Percentiles rank a stretch among this genome's conserved stretches.
Evolutionary conservation across 2,113 vertebrate genomes (phyloP).

Genomic region (Columba livia): DNA sequence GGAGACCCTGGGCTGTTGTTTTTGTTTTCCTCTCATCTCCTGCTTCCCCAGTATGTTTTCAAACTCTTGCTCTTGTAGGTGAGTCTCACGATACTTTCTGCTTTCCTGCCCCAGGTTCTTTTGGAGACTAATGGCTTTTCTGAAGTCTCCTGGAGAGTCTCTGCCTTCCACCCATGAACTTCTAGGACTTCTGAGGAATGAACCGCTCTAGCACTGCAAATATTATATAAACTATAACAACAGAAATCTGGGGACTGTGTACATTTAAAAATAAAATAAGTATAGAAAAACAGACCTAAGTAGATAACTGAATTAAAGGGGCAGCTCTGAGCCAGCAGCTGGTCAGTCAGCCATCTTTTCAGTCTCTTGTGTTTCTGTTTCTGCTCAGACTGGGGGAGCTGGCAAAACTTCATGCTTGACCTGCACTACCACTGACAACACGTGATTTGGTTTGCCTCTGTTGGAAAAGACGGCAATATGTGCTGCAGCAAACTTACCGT

Average conservation of each 20-base stretch:
- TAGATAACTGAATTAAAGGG: background rate
- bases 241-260: background rate
- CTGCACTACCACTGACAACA: conserved; percentile 32
- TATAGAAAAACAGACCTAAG: background rate
- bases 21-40: background rate
- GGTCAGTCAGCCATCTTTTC: background rate
- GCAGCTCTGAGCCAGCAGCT: background rate
- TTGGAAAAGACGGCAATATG: background rate
- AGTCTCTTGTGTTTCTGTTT: background rate
- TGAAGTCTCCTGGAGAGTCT: background rate
- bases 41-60: background rate
- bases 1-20: background rate
- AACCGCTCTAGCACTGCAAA: no score
- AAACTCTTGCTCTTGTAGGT: background rate
- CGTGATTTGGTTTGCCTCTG: conserved; percentile 12
- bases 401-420: conserved; percentile 40
- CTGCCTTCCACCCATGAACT: background rate
- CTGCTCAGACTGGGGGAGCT: background rate
- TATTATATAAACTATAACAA: background rate
- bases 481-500: conserved; percentile 1
- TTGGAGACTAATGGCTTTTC: background rate
- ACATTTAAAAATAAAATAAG: background rate
- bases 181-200: background rate
- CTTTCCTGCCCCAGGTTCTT: background rate
- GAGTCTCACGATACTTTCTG: background rate